Evolutionary conservation across 2,797 vertebrate species (phyloP).

Genomic region (Xyrichtys novacula): DNA sequence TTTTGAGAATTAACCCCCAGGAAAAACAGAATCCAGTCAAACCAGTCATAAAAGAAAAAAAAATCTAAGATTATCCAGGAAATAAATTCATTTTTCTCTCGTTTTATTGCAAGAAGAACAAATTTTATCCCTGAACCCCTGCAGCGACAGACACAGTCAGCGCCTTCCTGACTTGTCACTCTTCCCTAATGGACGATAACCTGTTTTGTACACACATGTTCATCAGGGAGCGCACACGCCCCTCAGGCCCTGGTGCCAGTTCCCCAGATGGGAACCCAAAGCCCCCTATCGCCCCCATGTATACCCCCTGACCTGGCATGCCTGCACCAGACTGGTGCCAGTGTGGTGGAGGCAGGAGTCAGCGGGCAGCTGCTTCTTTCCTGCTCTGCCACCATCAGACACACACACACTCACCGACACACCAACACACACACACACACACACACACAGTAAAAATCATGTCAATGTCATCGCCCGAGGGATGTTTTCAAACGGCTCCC

Average conservation of each 20-base stretch:
- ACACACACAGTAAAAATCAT: slow-evolving; percentile 22
- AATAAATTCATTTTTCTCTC: no score
- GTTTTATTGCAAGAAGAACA: not conserved
- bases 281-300: slow-evolving; percentile 51
- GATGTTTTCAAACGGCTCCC: slow-evolving; percentile 31
- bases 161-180: slow-evolving; percentile 31
- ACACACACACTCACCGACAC: slow-evolving; percentile 10
- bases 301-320: slow-evolving; percentile 75
- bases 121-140: not conserved
- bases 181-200: slow-evolving; percentile 57
- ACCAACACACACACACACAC: slow-evolving; percentile 1
- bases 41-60: no score
- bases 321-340: slow-evolving; percentile 66
- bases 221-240: slow-evolving; percentile 59
- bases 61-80: not conserved
- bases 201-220: slow-evolving; percentile 69
- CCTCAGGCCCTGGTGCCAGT: slow-evolving; percentile 66
- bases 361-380: slow-evolving; percentile 75
- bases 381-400: slow-evolving; percentile 51
- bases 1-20: not conserved
- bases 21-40: no score
- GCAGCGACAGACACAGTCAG: slow-evolving; percentile 12
- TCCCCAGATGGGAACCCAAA: slow-evolving; percentile 80
- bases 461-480: slow-evolving; percentile 30
- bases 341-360: slow-evolving; percentile 67